Percentiles rank a stretch among this genome's conserved stretches.
phyloP scores from a whole-genome alignment of 2,113 vertebrate species.

The Reinhardtius hippoglossoides region DNA sequence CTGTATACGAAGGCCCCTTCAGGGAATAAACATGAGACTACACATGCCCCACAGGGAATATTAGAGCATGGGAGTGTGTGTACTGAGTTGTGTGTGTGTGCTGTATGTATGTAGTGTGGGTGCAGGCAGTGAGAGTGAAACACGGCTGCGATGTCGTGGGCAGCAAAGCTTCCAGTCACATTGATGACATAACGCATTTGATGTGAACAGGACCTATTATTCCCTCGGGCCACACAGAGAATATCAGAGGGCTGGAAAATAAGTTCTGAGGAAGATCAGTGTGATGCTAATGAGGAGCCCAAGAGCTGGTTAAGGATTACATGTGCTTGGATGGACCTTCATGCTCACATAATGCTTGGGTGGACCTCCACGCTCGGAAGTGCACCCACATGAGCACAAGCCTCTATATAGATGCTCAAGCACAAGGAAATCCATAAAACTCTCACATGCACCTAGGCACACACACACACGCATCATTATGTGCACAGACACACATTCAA shows the following conservation, averaged over 20 bases:
- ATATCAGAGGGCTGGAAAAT: slow-evolving; percentile 60
- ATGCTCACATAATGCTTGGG: slow-evolving; percentile 64
- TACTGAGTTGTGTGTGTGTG: slow-evolving; percentile 23
- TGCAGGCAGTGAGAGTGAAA: slow-evolving; percentile 46
- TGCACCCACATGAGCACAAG: background rate
- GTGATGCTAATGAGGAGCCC: slow-evolving; percentile 71
- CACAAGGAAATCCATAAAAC: slow-evolving; percentile 36
- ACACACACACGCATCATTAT: slow-evolving; percentile 7
- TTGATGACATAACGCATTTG: slow-evolving; percentile 70
- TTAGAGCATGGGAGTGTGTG: slow-evolving; percentile 39
- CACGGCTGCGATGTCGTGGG: slow-evolving; percentile 50
- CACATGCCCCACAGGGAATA: slow-evolving; percentile 28
- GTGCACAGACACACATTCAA: slow-evolving; percentile 31
- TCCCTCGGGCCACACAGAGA: slow-evolving; percentile 47
- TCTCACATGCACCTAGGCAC: slow-evolving; percentile 1
- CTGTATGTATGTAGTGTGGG: slow-evolving; percentile 18
- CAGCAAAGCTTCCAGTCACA: slow-evolving; percentile 69
- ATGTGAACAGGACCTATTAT: slow-evolving; percentile 63
- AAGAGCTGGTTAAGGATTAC: slow-evolving; percentile 69
- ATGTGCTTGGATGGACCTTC: slow-evolving; percentile 63
- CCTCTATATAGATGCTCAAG: slow-evolving; percentile 23
- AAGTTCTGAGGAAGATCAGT: slow-evolving; percentile 65
- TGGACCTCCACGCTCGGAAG: slow-evolving; percentile 42
- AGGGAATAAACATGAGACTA: slow-evolving; percentile 45
- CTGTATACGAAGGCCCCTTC: slow-evolving; percentile 19